These are phyloP conservation scores for Syrrhaptes paradoxus DNA, from an alignment of 2,113 vertebrate species.

Conservation along the genomic window DNA sequence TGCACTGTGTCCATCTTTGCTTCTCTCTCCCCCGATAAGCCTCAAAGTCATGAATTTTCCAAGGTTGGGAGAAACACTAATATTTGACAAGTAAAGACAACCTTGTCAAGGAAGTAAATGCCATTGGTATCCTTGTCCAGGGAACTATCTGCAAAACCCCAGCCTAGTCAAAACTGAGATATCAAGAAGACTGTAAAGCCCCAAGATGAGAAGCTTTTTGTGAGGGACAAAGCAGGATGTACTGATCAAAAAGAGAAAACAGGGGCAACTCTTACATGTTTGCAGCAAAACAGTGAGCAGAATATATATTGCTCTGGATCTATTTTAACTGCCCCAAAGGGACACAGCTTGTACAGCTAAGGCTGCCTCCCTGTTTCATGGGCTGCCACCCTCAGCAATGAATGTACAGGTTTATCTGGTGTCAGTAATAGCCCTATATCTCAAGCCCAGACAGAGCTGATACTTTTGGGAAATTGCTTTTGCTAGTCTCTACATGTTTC, in stretches of 20 bases:
- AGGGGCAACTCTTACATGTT: background rate
- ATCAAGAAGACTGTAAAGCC: background rate
- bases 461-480: background rate
- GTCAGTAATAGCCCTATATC: background rate
- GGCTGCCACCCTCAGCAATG: background rate
- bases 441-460: background rate
- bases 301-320: background rate
- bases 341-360: background rate
- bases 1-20: background rate
- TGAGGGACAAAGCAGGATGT: background rate
- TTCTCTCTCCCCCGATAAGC: background rate
- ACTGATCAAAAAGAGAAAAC: background rate
- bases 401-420: background rate
- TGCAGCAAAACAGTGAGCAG: background rate
- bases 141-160: background rate
- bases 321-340: background rate
- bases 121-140: background rate
- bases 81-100: background rate
- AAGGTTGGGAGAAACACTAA: background rate
- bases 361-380: background rate
- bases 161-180: background rate
- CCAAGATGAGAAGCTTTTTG: background rate
- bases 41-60: background rate
- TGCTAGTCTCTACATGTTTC: background rate
- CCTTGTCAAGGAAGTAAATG: background rate